phyloP scores from a whole-genome alignment of 2,888 invertebrate species.

The Crocallis elinguaria region DNA sequence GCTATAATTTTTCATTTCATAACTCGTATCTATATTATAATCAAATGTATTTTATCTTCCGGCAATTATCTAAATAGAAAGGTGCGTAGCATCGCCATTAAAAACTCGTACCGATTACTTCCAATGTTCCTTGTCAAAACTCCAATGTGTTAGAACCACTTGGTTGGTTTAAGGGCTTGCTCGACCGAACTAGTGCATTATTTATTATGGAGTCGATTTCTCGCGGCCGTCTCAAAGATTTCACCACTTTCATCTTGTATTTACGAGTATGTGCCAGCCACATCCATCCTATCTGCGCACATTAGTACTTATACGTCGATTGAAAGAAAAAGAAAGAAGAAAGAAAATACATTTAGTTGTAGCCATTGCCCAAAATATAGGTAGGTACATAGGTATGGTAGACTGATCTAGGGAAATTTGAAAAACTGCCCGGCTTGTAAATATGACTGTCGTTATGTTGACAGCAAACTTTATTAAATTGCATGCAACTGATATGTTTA shows the following conservation, averaged over 20 bases:
- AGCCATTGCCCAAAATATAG: too few relatives aligned
- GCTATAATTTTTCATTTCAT: constrained; percentile 22
- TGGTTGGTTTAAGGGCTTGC: constrained; percentile 68
- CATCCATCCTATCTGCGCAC: constrained; percentile 52
- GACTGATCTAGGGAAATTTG: constrained; percentile 33
- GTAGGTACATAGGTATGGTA: too few relatives aligned
- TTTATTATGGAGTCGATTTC: constrained; percentile 80
- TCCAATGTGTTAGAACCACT: constrained; percentile 61
- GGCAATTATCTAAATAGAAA: constrained; percentile 35
- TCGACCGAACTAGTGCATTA: constrained; percentile 77
- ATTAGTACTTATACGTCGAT: constrained; percentile 33
- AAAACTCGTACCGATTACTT: constrained; percentile 36
- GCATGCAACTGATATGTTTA: neutral
- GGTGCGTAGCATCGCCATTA: constrained; percentile 25
- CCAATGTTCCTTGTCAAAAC: constrained; percentile 58
- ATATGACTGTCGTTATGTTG: constrained; percentile 14
- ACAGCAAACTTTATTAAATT: constrained; percentile 6
- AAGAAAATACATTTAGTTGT: too few relatives aligned
- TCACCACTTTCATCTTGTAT: constrained; percentile 82
- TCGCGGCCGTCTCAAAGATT: constrained; percentile 72
- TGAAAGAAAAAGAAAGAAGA: too few relatives aligned
- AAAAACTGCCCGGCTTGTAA: constrained; percentile 23
- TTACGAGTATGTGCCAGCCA: constrained; percentile 59
- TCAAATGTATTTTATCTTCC: constrained; percentile 24
- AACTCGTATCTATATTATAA: constrained; percentile 16